Evolutionary conservation across 2,797 vertebrate species (phyloP).

Genomic region (Onychomys torridus): DNA sequence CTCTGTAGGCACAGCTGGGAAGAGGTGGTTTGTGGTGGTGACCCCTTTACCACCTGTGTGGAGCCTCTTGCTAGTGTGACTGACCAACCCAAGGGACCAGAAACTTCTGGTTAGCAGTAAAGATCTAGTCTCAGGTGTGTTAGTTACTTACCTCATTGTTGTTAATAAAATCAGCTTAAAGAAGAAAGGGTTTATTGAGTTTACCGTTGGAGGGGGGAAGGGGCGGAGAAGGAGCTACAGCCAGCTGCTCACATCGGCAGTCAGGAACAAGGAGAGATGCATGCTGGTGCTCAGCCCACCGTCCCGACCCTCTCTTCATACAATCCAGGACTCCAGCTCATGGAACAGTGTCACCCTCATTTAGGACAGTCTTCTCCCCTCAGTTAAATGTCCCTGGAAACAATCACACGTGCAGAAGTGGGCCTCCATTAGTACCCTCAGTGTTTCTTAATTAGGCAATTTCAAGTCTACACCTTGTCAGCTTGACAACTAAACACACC

Average conservation of each 20-base stretch:
- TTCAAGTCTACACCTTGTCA: neutral
- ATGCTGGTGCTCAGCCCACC: neutral
- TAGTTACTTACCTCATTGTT: neutral
- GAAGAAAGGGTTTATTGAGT: neutral
- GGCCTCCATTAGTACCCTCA: neutral
- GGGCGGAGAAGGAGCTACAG: neutral
- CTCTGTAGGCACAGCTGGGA: neutral
- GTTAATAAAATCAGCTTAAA: neutral
- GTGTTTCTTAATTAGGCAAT: neutral
- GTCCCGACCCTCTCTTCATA: neutral
- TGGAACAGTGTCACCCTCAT: neutral
- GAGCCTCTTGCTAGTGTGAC: neutral
- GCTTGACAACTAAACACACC: neutral
- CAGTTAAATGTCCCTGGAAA: neutral
- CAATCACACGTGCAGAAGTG: neutral
- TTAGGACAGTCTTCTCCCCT: neutral
- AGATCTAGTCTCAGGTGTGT: neutral
- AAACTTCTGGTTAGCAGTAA: neutral
- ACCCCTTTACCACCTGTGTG: too few species aligned
- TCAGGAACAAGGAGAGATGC: neutral
- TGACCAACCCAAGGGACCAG: too few species aligned
- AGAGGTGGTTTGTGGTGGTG: neutral
- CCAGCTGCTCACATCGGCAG: neutral
- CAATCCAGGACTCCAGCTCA: neutral
- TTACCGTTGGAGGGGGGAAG: neutral